phyloP scores from a whole-genome alignment of 2,888 invertebrate species.

The Cataglyphis albicans region DNA sequence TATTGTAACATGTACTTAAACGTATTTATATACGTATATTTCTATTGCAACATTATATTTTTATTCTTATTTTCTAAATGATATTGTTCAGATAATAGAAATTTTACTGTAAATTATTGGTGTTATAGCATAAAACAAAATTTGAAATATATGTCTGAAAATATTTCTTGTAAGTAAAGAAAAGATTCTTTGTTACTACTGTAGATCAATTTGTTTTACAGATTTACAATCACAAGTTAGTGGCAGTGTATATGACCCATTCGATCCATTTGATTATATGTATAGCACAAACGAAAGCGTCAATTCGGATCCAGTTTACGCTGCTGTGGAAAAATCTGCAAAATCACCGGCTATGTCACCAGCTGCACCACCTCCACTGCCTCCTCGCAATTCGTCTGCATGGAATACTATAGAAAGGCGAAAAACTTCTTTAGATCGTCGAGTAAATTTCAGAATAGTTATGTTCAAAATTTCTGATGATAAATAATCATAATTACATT shows the following conservation, averaged over 20 bases:
- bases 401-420: slow-evolving; percentile 87
- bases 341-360: slow-evolving; percentile 87
- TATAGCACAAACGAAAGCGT: slow-evolving; percentile 90
- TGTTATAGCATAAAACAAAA: neutral
- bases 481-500: neutral
- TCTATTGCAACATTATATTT: neutral
- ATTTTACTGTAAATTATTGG: neutral
- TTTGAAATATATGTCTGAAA: neutral
- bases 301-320: slow-evolving; percentile 90
- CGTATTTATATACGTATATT: neutral
- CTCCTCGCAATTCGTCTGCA: slow-evolving; percentile 88
- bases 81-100: neutral
- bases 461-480: neutral
- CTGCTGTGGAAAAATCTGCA: slow-evolving; percentile 88
- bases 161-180: neutral
- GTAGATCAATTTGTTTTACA: slow-evolving; percentile 60
- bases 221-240: slow-evolving; percentile 88
- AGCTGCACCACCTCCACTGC: slow-evolving; percentile 88
- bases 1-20: neutral
- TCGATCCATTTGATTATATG: slow-evolving; percentile 93
- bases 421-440: slow-evolving; percentile 84
- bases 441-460: slow-evolving; percentile 76
- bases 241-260: slow-evolving; percentile 91
- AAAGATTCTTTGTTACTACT: neutral
- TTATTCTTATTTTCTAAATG: neutral